phyloP scores from a whole-genome alignment of 2,888 invertebrate genomes.

The Torymus aiolomorphi region DNA sequence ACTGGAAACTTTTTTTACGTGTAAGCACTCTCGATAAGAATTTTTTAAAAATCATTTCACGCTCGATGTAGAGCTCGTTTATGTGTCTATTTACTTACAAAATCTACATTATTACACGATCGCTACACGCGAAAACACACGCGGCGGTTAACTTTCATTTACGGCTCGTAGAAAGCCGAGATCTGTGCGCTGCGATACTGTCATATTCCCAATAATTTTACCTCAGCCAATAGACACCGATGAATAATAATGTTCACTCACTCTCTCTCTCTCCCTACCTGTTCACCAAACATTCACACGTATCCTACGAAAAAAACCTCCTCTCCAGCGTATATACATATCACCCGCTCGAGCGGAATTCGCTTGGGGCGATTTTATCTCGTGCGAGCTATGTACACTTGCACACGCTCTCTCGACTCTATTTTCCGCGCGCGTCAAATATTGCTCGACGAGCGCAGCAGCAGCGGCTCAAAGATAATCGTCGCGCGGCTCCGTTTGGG shows the following conservation, averaged over 20 bases:
- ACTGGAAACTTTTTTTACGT: too few species aligned
- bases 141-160: neutral
- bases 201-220: conserved; percentile 28
- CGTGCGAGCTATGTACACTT: neutral
- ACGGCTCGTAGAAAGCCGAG: neutral
- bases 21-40: neutral
- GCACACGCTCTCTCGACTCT: too few species aligned
- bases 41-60: neutral
- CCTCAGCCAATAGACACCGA: conserved; percentile 15
- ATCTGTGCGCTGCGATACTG: conserved; percentile 19
- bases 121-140: neutral
- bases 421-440: too few species aligned
- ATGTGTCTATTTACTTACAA: conserved; percentile 2
- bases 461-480: conserved; percentile 22
- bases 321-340: too few species aligned
- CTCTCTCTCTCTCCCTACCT: neutral
- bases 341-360: too few species aligned
- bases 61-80: neutral
- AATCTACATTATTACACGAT: neutral
- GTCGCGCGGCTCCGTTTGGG: conserved; percentile 23
- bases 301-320: too few species aligned
- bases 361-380: neutral
- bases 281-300: too few species aligned
- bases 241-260: conserved; percentile 7
- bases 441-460: too few species aligned